These are phyloP conservation scores for Hedychridium roseum DNA, from an alignment of 2,888 invertebrate genomes.

Conservation along the genomic window DNA sequence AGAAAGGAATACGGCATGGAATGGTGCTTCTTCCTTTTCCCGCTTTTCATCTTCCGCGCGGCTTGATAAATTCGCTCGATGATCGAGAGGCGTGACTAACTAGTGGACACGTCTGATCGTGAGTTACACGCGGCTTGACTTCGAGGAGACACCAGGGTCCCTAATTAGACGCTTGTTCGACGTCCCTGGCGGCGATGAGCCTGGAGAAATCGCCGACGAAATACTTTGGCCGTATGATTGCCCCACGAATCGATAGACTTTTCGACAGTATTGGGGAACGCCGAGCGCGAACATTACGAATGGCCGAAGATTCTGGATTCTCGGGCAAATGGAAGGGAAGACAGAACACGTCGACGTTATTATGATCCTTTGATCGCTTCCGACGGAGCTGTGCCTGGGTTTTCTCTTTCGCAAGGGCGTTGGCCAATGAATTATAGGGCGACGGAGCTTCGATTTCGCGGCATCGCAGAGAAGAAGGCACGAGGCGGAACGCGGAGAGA, in stretches of 20 bases:
- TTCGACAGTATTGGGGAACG: no score
- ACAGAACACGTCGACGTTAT: no score
- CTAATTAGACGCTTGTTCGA: conserved; percentile 45
- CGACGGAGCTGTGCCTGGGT: no score
- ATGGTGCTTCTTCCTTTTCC: conserved; percentile 8
- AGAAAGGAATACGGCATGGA: background rate
- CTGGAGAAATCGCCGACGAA: conserved; percentile 7
- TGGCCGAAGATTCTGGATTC: no score
- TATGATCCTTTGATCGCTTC: no score
- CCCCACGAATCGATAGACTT: no score
- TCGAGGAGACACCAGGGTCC: conserved; percentile 30
- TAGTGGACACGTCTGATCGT: conserved; percentile 38
- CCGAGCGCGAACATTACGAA: no score
- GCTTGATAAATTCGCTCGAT: conserved; percentile 48
- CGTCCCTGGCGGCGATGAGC: conserved; percentile 1
- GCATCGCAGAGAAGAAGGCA: no score
- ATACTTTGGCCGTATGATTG: no score
- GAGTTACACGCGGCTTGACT: conserved; percentile 36
- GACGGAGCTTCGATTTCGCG: conserved; percentile 34
- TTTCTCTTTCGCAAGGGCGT: no score
- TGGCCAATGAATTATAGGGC: conserved; percentile 40
- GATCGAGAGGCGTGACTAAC: conserved; percentile 55
- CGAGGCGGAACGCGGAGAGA: no score
- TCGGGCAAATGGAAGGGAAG: no score
- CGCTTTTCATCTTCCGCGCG: conserved; percentile 7